Evolutionary conservation across 1,140 invertebrate species (phyloP), one percentile per base, ranked within the genome.

Genomic region (Drosophila kikkawai): DNA sequence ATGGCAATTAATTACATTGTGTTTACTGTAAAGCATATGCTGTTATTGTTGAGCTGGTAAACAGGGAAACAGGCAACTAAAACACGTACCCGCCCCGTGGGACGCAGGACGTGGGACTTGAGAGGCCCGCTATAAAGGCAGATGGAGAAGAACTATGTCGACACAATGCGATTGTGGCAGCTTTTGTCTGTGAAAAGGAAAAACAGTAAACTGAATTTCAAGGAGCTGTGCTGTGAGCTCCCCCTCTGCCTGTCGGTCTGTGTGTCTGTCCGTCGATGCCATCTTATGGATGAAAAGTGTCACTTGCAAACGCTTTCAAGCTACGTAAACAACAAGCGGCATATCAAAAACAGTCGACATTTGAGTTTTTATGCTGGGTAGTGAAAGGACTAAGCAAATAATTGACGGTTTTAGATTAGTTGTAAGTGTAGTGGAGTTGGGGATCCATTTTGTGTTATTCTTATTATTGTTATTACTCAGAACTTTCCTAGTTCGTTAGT

Each of bases 211-310:
- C 32, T 67, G 51, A 67, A 67, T 44, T 67, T 55, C 48, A 68
- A 71, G 66, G 53, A 56, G 51, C 60, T 53, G 58, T 34, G 34
- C 22, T 60, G 41, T 17, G 32, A 37, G 32, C 45, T 36, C 15
- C 26, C n/a, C 48, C 42, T 19, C 17, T 19, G 5, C 6, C 32
- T 19, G 17, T 37, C 13, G 9, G 22, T 34, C 50, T 11, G 13
- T 39, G 19, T 37, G 34, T 19, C 47, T 69, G 45, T 67, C 15
- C 67, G 68, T 56, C 51, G 63, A 66, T 71, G 68, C 44, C 53
- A 51, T 55, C 51, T 44, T 29, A 67, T 53, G 44, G 68, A 68
- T 67, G 64, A 68, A 67, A 67, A 47, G 34, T 67, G 61, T 71
- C 68, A 71, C 51, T 37, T 56, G 65, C 63, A 71, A 45, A 44